Conservation (phyloP, 2,888 invertebrate species). For the Thumatha senex region DNA sequence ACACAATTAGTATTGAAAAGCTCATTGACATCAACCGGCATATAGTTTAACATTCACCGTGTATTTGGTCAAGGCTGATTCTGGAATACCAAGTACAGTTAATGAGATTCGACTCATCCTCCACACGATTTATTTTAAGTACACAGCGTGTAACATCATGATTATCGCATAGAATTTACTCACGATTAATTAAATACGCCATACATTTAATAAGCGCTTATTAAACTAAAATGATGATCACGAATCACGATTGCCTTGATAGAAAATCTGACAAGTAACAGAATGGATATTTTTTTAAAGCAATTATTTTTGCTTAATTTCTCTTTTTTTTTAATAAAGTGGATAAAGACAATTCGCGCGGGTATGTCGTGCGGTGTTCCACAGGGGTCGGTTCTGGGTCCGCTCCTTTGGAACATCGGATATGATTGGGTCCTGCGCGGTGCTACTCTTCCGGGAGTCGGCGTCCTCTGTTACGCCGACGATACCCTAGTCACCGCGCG, state of each 20-base stretch:
- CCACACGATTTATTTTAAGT: conserved; percentile 22
- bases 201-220: neutral
- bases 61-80: conserved; percentile 12
- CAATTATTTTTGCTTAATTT: too few relatives aligned
- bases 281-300: too few relatives aligned
- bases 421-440: too few relatives aligned
- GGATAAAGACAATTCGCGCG: too few relatives aligned
- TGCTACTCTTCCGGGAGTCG: too few relatives aligned
- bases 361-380: too few relatives aligned
- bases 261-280: neutral
- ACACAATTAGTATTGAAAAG: neutral
- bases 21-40: neutral
- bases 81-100: conserved; percentile 9
- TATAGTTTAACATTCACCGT: neutral
- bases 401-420: too few relatives aligned
- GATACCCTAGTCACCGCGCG: too few relatives aligned
- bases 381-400: too few relatives aligned
- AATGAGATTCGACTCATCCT: conserved; percentile 4
- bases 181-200: conserved; percentile 19
- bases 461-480: too few relatives aligned
- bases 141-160: neutral
- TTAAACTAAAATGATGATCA: neutral
- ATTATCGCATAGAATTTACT: conserved; percentile 10
- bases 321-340: too few relatives aligned
- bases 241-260: neutral